A percentile compares a stretch with the other conserved stretches of the same genome.
Evolutionary conservation across 2,888 invertebrate species (phyloP).

Genomic region (Timema podura): DNA sequence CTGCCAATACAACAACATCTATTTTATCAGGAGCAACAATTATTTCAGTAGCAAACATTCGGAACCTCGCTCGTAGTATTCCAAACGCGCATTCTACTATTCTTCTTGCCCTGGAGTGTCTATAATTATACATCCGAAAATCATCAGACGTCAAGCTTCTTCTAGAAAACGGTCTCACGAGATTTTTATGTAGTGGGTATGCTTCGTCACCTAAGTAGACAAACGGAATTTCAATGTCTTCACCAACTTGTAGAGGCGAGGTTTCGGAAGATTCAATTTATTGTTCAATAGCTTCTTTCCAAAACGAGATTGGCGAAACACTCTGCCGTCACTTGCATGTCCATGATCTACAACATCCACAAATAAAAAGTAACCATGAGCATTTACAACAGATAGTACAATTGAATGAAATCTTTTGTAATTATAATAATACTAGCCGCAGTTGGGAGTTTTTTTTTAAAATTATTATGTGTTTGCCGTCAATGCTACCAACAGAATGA

Average conservation of each 20-base stretch:
- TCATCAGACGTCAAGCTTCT: background rate
- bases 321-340: background rate
- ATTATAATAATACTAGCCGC: background rate
- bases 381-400: background rate
- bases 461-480: background rate
- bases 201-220: background rate
- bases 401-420: background rate
- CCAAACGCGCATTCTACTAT: background rate
- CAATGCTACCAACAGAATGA: background rate
- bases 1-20: background rate
- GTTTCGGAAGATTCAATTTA: background rate
- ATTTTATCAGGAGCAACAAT: background rate
- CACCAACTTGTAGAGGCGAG: background rate
- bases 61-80: background rate
- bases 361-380: background rate
- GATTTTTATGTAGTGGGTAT: background rate
- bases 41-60: background rate
- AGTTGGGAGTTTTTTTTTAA: background rate
- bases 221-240: background rate
- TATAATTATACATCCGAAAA: background rate
- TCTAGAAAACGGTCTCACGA: background rate
- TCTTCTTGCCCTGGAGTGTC: conserved; percentile 4
- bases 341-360: background rate
- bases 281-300: background rate
- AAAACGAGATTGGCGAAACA: background rate